These are phyloP conservation scores for Torymus texanus DNA, from an alignment of 2,888 invertebrate species.

Conservation along the genomic window DNA sequence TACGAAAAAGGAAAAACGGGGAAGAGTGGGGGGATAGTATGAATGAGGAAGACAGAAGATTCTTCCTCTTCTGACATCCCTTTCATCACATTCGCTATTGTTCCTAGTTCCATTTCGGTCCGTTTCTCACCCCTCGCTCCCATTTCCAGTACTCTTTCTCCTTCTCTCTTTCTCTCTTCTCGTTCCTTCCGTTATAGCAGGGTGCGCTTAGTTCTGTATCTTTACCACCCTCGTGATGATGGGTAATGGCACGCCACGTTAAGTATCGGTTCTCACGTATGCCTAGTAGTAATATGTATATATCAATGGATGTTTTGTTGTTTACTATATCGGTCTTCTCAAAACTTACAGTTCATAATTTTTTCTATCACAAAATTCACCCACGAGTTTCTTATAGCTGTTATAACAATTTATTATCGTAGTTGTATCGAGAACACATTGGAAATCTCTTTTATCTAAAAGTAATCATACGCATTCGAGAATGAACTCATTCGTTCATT, in stretches of 20 bases:
- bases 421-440: too few relatives aligned
- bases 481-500: background rate
- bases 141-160: background rate
- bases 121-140: background rate
- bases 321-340: too few relatives aligned
- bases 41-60: conserved; percentile 10
- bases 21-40: background rate
- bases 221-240: background rate
- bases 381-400: too few relatives aligned
- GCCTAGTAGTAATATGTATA: too few relatives aligned
- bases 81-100: background rate
- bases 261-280: background rate
- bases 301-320: too few relatives aligned
- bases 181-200: background rate
- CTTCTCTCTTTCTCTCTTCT: background rate
- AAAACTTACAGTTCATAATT: too few relatives aligned
- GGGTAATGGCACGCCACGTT: background rate
- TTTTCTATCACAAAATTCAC: too few relatives aligned
- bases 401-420: too few relatives aligned
- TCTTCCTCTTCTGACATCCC: background rate
- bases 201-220: background rate
- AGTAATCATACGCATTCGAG: too few relatives aligned
- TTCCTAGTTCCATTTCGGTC: conserved; percentile 7
- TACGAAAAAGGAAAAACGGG: conserved; percentile 12
- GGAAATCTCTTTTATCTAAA: too few relatives aligned